Conservation (phyloP, 2,888 invertebrate species). For the Leucophenga montana region DNA sequence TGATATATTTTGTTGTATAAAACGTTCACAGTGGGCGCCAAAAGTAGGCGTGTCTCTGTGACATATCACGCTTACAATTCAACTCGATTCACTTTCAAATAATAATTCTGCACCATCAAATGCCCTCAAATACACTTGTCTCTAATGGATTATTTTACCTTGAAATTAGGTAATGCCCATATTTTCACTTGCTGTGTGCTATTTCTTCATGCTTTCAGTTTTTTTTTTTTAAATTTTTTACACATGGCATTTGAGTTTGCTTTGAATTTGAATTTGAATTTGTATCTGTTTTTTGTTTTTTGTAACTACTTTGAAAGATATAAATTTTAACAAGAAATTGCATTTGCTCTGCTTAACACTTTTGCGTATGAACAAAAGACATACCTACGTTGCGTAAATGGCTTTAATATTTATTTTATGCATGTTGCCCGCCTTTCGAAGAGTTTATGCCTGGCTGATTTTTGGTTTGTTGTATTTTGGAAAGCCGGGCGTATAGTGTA, state of each 20-base stretch:
- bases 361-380: neutral
- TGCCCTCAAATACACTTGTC: constrained; percentile 9
- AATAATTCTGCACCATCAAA: neutral
- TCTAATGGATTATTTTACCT: constrained; percentile 13
- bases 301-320: neutral
- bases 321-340: constrained; percentile 21
- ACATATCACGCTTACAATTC: constrained; percentile 21
- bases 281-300: neutral
- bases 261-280: neutral
- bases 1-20: neutral
- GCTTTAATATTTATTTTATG: constrained; percentile 61
- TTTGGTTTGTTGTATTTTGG: neutral
- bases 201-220: neutral
- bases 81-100: constrained; percentile 12
- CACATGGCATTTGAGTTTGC: too few species aligned
- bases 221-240: neutral
- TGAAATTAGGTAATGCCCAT: constrained; percentile 20
- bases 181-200: neutral
- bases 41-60: constrained; percentile 11
- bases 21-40: neutral
- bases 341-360: constrained; percentile 24
- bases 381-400: constrained; percentile 51
- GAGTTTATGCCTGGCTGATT: constrained; percentile 51
- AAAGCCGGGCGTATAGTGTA: neutral
- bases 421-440: constrained; percentile 42